Evolutionary conservation across 2,797 vertebrate genomes (phyloP).

Genomic region (Setipinna tenuifilis): DNA sequence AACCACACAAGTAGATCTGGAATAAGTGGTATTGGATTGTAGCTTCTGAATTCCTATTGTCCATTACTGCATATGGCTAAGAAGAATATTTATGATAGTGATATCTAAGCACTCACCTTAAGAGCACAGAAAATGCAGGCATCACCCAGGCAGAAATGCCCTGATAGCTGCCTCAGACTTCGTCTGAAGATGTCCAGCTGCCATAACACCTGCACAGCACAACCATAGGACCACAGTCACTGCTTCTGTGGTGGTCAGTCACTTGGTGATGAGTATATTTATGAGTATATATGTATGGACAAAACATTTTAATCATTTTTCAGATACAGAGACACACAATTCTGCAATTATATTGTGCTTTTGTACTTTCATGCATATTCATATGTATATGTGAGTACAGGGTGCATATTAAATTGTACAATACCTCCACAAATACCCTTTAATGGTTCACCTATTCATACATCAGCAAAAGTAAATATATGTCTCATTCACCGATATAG

Average conservation of each 20-base stretch:
- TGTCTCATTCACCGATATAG: not conserved
- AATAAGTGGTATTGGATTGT: too few species aligned
- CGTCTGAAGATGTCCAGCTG: slow-evolving; percentile 87
- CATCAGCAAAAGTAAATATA: not conserved
- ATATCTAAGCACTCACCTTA: slow-evolving; percentile 72
- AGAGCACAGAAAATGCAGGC: slow-evolving; percentile 89
- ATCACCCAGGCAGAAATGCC: slow-evolving; percentile 84
- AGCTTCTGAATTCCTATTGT: not conserved
- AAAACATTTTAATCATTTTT: not conserved
- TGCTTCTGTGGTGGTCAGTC: not conserved
- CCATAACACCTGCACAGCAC: slow-evolving; percentile 79
- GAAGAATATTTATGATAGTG: not conserved
- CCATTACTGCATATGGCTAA: not conserved
- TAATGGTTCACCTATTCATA: not conserved
- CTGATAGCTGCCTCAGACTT: slow-evolving; percentile 82
- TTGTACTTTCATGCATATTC: not conserved
- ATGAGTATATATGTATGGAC: not conserved
- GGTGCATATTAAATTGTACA: not conserved
- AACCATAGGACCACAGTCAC: not conserved
- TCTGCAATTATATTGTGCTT: not conserved
- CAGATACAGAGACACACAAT: not conserved
- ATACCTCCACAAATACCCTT: not conserved
- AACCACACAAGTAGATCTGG: too few species aligned
- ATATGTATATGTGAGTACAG: not conserved
- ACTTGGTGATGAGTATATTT: not conserved